Conservation (phyloP, 92 coral and sea anemone species). For the Parazoanthus swiftii region DNA sequence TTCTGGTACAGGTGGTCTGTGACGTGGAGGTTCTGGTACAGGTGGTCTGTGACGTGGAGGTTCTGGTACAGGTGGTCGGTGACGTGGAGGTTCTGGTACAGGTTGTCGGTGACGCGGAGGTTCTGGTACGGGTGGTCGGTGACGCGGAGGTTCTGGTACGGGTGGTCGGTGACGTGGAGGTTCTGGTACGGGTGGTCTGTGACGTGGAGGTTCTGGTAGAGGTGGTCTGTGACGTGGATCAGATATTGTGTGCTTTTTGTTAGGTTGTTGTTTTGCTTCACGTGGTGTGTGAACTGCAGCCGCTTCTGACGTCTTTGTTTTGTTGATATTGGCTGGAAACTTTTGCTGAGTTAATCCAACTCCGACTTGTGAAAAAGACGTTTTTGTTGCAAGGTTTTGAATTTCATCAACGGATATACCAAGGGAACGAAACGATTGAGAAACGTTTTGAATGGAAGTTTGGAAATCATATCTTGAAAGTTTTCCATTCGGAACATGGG, state of each 20-base stretch:
- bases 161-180: no score
- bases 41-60: no score
- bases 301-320: no score
- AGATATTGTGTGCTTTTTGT: fast-evolving
- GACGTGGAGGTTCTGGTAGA: no score
- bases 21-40: not conserved
- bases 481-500: constrained; percentile 5
- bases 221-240: no score
- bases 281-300: not conserved
- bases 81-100: no score
- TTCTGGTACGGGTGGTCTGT: no score
- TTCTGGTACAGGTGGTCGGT: no score
- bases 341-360: not conserved
- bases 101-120: no score
- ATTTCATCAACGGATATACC: not conserved
- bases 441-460: not conserved
- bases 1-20: not conserved
- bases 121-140: no score
- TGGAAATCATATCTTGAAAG: constrained; percentile 9
- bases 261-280: not conserved
- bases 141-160: no score
- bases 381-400: not conserved
- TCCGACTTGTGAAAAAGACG: not conserved
- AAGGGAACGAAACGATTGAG: not conserved
- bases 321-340: not conserved